phyloP scores from a whole-genome alignment of 2,888 invertebrate species.

The Agyllia agylla region DNA sequence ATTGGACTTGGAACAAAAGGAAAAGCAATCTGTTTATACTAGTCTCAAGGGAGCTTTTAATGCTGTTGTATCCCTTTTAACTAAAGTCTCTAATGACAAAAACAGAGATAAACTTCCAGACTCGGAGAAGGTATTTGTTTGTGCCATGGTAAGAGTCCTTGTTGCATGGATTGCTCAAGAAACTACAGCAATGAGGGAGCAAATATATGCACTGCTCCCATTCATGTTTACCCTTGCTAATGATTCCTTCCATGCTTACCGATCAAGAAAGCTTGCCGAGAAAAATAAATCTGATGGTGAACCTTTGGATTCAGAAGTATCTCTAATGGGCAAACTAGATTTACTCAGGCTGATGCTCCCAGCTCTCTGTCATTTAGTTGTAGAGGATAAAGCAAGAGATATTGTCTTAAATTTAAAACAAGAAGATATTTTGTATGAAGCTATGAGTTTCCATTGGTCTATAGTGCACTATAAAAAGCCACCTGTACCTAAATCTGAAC shows the following conservation, averaged over 20 bases:
- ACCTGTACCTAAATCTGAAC: conserved; percentile 96
- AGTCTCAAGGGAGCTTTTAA: conserved; percentile 98
- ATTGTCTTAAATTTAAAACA: conserved; percentile 96
- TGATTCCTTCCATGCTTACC: conserved; percentile 96
- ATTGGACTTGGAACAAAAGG: conserved; percentile 97
- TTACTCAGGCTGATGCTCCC: conserved; percentile 97
- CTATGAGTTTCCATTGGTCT: conserved; percentile 97
- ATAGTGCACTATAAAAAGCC: conserved; percentile 98
- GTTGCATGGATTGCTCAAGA: conserved; percentile 98
- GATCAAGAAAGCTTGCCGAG: conserved; percentile 94
- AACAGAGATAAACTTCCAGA: conserved; percentile 93
- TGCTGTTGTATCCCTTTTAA: conserved; percentile 95
- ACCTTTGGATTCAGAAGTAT: conserved; percentile 85
- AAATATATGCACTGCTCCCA: conserved; percentile 96
- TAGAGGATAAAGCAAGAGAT: conserved; percentile 98
- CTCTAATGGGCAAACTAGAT: conserved; percentile 92
- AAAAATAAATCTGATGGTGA: conserved; percentile 92
- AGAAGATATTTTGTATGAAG: conserved; percentile 96
- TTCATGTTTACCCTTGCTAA: conserved; percentile 96
- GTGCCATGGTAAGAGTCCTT: conserved; percentile 97
- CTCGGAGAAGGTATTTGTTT: conserved; percentile 96
- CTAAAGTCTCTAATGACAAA: conserved; percentile 95
- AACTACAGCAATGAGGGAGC: conserved; percentile 97
- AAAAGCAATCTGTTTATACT: conserved; percentile 98
- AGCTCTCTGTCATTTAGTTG: conserved; percentile 98